Evolutionary conservation across 2,888 invertebrate genomes (phyloP), one percentile per base, ranked within the genome.

Genomic region (Papilio gigon): DNA sequence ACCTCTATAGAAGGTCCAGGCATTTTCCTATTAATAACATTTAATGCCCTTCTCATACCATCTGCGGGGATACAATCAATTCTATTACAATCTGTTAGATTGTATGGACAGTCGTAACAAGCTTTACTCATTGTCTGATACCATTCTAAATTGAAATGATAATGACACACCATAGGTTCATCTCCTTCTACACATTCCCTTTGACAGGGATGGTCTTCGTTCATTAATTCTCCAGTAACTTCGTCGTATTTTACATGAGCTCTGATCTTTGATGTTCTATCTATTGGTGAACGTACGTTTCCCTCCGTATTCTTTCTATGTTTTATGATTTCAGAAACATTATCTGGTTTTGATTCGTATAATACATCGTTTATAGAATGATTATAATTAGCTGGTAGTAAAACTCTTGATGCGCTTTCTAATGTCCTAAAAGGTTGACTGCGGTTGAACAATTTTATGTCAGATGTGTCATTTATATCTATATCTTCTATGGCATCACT

Each of bases 91-190:
- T 98, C 97, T 0, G 94, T 93, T 0, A 87, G 75, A 80, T 95
- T 95, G 70, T 89, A 93, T 0, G 98, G 97, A 80, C 98, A 98
- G 76, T 95, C 89, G 79, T 93, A 97, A 78, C 98, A 98, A 0
- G 98, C 98, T 83, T 97, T 97, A 81, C 97, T 96, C 93, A 97
- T 94, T 0, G 97, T 95, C 75, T 95, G 94, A 84, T 97, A 98
- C 93, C 95, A 95, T 83, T 98, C 98, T 5, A 97, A 79, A n/a
- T 91, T 92, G 77, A 96, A 96, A 76, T 93, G 91, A 79, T 96
- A 97, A 67, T 93, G 92, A 78, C 97, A 97, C 27, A 93, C 92
- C 94, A 94, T 94, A 1, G 94, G 93, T 6, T 93, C 89, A 58
- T 93, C 90, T 0, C 92, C 93, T 71, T 92, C 92, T 25, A 80